Evolutionary conservation across 1,140 invertebrate species (phyloP).

Genomic region (Aphidius gifuensis): DNA sequence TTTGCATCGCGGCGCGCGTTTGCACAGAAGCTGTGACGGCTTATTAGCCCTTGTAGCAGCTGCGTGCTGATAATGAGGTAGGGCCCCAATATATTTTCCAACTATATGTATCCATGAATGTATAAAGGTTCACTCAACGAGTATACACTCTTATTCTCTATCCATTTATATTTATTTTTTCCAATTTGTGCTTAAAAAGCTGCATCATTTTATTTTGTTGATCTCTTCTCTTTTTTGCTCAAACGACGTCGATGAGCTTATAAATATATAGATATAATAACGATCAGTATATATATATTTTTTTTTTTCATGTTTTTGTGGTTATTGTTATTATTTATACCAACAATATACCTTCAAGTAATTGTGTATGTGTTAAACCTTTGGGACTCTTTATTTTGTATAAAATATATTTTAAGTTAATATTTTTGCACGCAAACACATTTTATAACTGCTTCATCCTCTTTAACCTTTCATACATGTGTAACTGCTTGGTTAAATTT

Average conservation of each 20-base stretch:
- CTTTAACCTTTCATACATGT: slow-evolving; percentile 25
- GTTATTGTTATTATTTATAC: not conserved
- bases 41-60: slow-evolving; percentile 52
- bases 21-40: slow-evolving; percentile 52
- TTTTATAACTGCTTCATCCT: slow-evolving; percentile 38
- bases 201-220: slow-evolving; percentile 1
- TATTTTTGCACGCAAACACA: slow-evolving; percentile 30
- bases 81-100: slow-evolving; percentile 34
- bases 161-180: not conserved
- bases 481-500: slow-evolving; percentile 10
- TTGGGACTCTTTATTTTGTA: no score
- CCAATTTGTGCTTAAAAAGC: not conserved
- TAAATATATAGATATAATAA: not conserved
- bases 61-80: slow-evolving; percentile 51
- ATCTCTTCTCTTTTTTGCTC: not conserved
- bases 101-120: slow-evolving; percentile 34
- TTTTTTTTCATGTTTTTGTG: no score
- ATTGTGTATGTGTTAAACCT: not conserved
- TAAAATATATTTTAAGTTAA: no score
- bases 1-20: slow-evolving; percentile 33
- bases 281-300: no score
- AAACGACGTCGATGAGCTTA: slow-evolving; percentile 11
- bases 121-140: not conserved
- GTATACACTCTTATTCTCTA: slow-evolving; percentile 7
- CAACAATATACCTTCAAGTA: not conserved